Percentiles rank a stretch among this genome's conserved stretches.
Evolutionary conservation across 2,113 vertebrate species (phyloP).

Genomic region (Mormyrus lacerda): DNA sequence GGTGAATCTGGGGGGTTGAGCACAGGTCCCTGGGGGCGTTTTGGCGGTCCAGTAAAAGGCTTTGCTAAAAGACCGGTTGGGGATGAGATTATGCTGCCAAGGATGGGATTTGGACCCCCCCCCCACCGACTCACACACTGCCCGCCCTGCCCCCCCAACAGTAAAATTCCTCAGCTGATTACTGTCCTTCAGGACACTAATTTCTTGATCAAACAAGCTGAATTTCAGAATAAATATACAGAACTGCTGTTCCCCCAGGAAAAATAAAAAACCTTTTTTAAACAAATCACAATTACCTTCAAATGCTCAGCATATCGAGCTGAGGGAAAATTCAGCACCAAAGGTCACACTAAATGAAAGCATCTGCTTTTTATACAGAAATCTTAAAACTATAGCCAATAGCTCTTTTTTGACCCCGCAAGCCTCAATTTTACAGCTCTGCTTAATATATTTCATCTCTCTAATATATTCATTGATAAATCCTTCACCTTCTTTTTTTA

Average conservation of each 20-base stretch:
- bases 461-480: neutral
- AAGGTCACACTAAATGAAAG: neutral
- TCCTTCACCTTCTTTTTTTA: neutral
- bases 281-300: neutral
- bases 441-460: neutral
- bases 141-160: neutral
- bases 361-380: neutral
- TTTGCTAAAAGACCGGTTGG: neutral
- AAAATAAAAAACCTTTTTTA: neutral
- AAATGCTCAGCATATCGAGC: neutral
- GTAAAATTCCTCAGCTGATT: neutral
- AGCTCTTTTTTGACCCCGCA: neutral
- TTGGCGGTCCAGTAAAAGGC: neutral
- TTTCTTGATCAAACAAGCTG: neutral
- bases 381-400: neutral
- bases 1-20: neutral
- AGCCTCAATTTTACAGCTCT: neutral
- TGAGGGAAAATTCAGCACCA: neutral
- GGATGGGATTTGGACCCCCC: neutral
- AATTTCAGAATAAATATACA: neutral
- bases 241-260: neutral
- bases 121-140: neutral
- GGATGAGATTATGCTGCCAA: neutral
- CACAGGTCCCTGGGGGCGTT: neutral
- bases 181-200: neutral